Evolutionary conservation across 2,113 vertebrate genomes (phyloP), one percentile per base, ranked within the genome.

Genomic region (Equus przewalskii): DNA sequence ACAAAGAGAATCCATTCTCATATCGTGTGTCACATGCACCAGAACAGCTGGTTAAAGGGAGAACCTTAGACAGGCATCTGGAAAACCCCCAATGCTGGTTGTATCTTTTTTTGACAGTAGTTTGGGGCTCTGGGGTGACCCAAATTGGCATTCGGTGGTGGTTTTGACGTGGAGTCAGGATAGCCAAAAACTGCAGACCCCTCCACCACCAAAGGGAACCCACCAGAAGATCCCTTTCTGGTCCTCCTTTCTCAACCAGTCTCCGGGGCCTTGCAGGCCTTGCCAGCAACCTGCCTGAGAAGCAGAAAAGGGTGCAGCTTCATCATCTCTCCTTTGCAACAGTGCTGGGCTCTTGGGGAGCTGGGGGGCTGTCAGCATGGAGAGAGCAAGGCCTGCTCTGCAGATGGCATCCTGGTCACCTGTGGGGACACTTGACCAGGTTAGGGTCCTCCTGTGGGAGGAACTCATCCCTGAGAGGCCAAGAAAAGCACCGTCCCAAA

Each of bases 21-120:
- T 9, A 14, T 22, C 4, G 3, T 54, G 70, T 0, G 12, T 54
- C 85, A 2, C 5, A 10, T 0, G 12, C 60, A 1, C 58, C 41
- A n/a, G 83, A n/a, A 33, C 51, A 24, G n/a, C 67, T 11, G 82
- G 82, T 10, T 15, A 6, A 28, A 19, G 14, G 80, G 30, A 19
- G 21, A 65, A n/a, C 9, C 10, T 33, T 7, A 2, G 24, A n/a
- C 15, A 41, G 2, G 30, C 41, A 4, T 44, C 22, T 28, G 44
- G 18, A 19, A 41, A 19, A 4, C 21, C 28, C 83, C 33, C 56
- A 8, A 0, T 1, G 24, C 4, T 30, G 18, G 11, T 3, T 19
- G 8, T 44, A 41, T 82, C 82, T 60, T 67, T 30, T 41, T 49
- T 41, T 54, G 69, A 6, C 44, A 51, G 76, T 51, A 24, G 24